Conservation (phyloP, 2,888 invertebrate species). For the Oscheius sp. region DNA sequence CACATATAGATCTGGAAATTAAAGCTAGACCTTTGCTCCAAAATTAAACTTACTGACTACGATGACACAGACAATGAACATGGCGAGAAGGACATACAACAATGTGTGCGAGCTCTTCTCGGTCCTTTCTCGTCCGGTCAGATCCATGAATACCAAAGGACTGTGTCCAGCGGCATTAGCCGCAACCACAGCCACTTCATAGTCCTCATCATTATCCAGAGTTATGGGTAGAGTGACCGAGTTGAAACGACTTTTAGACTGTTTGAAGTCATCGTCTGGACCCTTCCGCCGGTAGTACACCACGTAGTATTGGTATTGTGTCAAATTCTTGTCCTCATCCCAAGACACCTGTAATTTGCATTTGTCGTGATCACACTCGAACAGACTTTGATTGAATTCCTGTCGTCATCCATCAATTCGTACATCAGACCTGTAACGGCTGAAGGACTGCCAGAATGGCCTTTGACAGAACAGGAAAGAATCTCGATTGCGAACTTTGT, state of each 20-base stretch:
- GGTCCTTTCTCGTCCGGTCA: slow-evolving; percentile 21
- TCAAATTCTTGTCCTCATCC: slow-evolving; percentile 46
- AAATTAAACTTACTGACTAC: slow-evolving; percentile 36
- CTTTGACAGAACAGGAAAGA: slow-evolving; percentile 49
- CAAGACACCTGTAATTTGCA: slow-evolving; percentile 39
- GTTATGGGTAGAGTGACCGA: slow-evolving; percentile 28
- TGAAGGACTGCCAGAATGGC: slow-evolving; percentile 45
- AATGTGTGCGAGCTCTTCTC: slow-evolving; percentile 35
- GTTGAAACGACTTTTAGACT: slow-evolving; percentile 43
- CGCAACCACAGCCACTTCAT: slow-evolving; percentile 54
- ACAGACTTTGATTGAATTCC: slow-evolving; percentile 32
- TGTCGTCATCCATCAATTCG: slow-evolving; percentile 20
- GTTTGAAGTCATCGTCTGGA: slow-evolving; percentile 40
- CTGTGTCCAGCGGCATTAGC: slow-evolving; percentile 58
- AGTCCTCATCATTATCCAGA: slow-evolving; percentile 23
- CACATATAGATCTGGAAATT: slow-evolving; percentile 23
- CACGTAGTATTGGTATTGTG: slow-evolving; percentile 52
- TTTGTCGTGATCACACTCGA: no score
- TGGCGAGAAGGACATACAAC: slow-evolving; percentile 43
- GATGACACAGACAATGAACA: slow-evolving; percentile 32
- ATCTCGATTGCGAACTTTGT: slow-evolving; percentile 46
- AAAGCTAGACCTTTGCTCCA: neutral
- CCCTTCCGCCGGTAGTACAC: slow-evolving; percentile 50
- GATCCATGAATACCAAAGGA: slow-evolving; percentile 45
- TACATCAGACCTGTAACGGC: slow-evolving; percentile 41